These are phyloP conservation scores for Pachyuromys duprasi DNA, from an alignment of 2,797 vertebrate species.

Conservation along the genomic window DNA sequence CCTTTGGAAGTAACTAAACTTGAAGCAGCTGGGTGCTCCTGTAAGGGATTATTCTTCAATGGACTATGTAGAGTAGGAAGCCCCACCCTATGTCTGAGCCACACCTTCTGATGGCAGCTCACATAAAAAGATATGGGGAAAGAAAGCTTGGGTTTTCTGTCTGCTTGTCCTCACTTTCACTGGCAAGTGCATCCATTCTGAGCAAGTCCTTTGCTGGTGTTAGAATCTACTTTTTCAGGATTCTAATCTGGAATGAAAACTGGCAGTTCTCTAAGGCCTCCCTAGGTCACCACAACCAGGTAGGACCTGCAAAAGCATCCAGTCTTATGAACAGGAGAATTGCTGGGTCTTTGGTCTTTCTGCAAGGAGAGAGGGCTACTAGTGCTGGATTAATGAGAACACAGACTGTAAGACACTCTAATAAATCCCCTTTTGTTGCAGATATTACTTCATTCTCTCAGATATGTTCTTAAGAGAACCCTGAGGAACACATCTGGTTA, in stretches of 20 bases:
- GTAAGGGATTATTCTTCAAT: not conserved
- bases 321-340: not conserved
- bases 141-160: not conserved
- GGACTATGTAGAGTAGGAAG: not conserved
- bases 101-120: not conserved
- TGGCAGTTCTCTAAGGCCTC: no score
- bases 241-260: not conserved
- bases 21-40: not conserved
- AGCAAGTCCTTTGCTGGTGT: not conserved
- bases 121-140: not conserved
- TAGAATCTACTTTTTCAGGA: not conserved
- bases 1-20: not conserved
- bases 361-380: not conserved
- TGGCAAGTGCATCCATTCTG: not conserved
- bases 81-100: not conserved
- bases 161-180: not conserved
- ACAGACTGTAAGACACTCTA: not conserved
- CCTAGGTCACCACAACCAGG: not conserved
- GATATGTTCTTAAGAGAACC: not conserved
- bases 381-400: not conserved
- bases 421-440: not conserved
- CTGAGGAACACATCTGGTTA: not conserved
- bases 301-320: not conserved
- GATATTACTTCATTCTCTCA: not conserved
- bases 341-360: not conserved